Evolutionary conservation across 2,797 vertebrate genomes (phyloP).

Genomic region (Xyrichtys novacula): DNA sequence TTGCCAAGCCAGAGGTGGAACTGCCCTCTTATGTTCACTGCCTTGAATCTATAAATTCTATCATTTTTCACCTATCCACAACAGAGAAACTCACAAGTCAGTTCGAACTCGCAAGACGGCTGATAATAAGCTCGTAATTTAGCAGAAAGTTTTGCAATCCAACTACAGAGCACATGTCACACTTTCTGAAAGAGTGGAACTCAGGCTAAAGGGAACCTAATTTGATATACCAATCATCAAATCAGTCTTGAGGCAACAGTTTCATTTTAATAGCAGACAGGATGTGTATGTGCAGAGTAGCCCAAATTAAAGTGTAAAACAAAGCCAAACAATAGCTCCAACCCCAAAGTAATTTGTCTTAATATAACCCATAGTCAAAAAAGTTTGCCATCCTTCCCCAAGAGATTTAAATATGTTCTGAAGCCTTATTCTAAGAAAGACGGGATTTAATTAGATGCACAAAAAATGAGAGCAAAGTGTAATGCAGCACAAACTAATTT

Average conservation of each 20-base stretch:
- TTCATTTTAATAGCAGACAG: conserved; percentile 62
- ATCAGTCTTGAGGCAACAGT: conserved; percentile 50
- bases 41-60: conserved; percentile 8
- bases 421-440: conserved; percentile 73
- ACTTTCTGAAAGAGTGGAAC: conserved; percentile 23
- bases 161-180: conserved; percentile 17
- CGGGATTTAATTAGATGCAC: conserved; percentile 76
- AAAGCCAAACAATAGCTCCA: conserved; percentile 61
- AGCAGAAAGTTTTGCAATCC: conserved; percentile 7
- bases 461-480: conserved; percentile 75
- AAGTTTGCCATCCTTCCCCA: conserved; percentile 57
- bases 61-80: not conserved
- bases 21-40: conserved; percentile 1
- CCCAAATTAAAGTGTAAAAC: conserved; percentile 58
- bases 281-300: conserved; percentile 52
- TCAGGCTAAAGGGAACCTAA: conserved; percentile 29
- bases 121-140: conserved; percentile 38
- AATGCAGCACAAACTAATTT: conserved; percentile 80
- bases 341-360: conserved; percentile 71
- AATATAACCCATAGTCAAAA: conserved; percentile 68
- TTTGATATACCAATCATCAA: conserved; percentile 34
- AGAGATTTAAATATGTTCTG: conserved; percentile 70
- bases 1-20: not conserved
- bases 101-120: conserved; percentile 18
- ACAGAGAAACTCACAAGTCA: not conserved